These are phyloP conservation scores for Spongia lamella DNA, from an alignment of 37 sponge, comb jelly and placozoan species.

Conservation along the genomic window DNA sequence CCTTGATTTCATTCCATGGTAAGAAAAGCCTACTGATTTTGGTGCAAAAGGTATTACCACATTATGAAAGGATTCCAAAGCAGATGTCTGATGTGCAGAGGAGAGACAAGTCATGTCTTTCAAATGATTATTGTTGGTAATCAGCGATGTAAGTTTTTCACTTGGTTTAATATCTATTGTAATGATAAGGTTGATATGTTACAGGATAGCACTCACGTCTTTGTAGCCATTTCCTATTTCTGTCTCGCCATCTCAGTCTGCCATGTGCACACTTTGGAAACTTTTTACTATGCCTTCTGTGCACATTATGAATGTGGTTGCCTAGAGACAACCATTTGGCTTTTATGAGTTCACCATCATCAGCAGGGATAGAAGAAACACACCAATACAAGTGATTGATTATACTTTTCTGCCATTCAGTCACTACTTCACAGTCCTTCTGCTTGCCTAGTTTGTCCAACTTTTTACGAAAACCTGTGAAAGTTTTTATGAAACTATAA, in stretches of 20 bases:
- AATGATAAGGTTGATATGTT: conserved; percentile 5
- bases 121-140: too few relatives aligned
- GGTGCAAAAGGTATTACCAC: conserved; percentile 49
- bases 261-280: conserved; percentile 26
- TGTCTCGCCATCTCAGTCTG: background rate
- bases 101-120: conserved; percentile 30
- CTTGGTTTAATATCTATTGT: conserved; percentile 52
- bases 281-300: background rate
- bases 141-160: conserved; percentile 41
- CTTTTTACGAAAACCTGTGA: conserved; percentile 7
- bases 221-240: conserved; percentile 49
- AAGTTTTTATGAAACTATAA: too few relatives aligned
- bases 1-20: too few relatives aligned
- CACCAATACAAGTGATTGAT: conserved; percentile 59
- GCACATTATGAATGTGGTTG: conserved; percentile 60
- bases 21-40: too few relatives aligned
- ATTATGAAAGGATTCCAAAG: conserved; percentile 46
- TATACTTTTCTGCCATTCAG: conserved; percentile 30
- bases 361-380: conserved; percentile 45
- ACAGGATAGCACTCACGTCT: conserved; percentile 12
- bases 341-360: conserved; percentile 8
- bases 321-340: conserved; percentile 63
- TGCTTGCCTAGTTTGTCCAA: background rate
- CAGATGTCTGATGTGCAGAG: conserved; percentile 39
- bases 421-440: conserved; percentile 42